Evolutionary conservation across 1,140 invertebrate genomes (phyloP).

Genomic region (Halotydeus destructor): DNA sequence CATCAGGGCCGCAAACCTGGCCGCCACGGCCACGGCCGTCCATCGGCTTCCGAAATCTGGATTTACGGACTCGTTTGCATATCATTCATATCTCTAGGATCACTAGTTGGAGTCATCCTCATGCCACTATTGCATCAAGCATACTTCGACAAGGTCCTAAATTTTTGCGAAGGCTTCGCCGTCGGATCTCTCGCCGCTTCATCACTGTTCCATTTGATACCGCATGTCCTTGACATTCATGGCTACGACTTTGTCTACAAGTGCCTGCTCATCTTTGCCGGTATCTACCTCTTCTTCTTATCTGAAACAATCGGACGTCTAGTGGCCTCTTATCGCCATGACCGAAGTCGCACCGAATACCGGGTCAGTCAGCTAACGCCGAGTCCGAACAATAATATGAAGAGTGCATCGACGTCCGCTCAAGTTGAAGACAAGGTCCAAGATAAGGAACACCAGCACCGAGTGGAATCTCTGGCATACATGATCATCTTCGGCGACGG

Average conservation of each 20-base stretch:
- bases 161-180: slow-evolving; percentile 39
- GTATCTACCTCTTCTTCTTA: slow-evolving; percentile 32
- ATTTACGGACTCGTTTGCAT: slow-evolving; percentile 35
- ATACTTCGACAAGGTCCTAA: slow-evolving; percentile 33
- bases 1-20: no score
- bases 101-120: slow-evolving; percentile 35
- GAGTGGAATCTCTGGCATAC: slow-evolving; percentile 39
- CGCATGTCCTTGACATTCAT: slow-evolving; percentile 28
- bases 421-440: neutral
- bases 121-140: slow-evolving; percentile 35
- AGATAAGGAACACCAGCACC: neutral
- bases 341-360: slow-evolving; percentile 17
- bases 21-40: no score
- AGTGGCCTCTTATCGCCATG: slow-evolving; percentile 26
- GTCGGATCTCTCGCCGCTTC: slow-evolving; percentile 39
- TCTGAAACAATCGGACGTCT: slow-evolving; percentile 31
- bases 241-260: slow-evolving; percentile 27
- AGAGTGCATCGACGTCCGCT: neutral
- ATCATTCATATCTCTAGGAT: slow-evolving; percentile 37
- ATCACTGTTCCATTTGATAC: slow-evolving; percentile 39
- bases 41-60: slow-evolving; percentile 28
- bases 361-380: no score
- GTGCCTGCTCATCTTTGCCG: slow-evolving; percentile 26
- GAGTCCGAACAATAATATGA: slow-evolving; percentile 7
- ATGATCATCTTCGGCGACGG: slow-evolving; percentile 52